Conservation (phyloP, 2,797 vertebrate genomes). For the Alcedo quadribrachys region DNA sequence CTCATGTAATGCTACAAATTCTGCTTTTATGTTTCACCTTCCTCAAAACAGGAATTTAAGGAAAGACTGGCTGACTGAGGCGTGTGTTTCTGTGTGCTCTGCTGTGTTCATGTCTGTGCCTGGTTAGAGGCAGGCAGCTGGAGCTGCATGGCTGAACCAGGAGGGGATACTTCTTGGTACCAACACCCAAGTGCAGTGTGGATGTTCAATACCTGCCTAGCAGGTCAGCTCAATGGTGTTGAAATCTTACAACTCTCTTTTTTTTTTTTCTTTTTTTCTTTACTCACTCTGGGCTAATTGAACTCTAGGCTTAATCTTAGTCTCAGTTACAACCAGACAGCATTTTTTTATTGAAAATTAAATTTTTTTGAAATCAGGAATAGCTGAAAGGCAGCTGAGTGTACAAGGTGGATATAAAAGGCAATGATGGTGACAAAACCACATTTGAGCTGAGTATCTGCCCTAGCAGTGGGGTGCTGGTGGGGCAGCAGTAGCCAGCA, state of each 20-base stretch:
- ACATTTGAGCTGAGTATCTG: background rate
- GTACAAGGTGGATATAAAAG: background rate
- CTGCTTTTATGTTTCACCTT: background rate
- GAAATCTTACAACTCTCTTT: background rate
- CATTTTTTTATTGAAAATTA: background rate
- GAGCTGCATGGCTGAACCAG: background rate
- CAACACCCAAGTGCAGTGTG: fast-evolving
- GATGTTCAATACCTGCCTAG: background rate
- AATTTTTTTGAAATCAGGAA: background rate
- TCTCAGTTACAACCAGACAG: background rate
- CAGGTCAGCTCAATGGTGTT: background rate
- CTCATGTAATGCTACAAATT: background rate
- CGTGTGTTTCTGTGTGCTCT: background rate
- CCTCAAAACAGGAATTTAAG: background rate
- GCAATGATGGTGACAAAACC: fast-evolving
- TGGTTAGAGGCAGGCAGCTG: background rate
- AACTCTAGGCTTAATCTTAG: background rate
- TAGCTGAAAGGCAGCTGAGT: background rate
- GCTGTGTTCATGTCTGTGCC: background rate
- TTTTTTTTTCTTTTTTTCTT: background rate
- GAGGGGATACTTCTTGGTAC: background rate
- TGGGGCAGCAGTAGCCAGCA: background rate
- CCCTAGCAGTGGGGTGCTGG: fast-evolving
- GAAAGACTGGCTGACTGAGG: background rate
- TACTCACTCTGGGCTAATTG: background rate